Base-by-base conservation (phyloP, 1,140 invertebrate species). In the Platyscapa corneri region DNA sequence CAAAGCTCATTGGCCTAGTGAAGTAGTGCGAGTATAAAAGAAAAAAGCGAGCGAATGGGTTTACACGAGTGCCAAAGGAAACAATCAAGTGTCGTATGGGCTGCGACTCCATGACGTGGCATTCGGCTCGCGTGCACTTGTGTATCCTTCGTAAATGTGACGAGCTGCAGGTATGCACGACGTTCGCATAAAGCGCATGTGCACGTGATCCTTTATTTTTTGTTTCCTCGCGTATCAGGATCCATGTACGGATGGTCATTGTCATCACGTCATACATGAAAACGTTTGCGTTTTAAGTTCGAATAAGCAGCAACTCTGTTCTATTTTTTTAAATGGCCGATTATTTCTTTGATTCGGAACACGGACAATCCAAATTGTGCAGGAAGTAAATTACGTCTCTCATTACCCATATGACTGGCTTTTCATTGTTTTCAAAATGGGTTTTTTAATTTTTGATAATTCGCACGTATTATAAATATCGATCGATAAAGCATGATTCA, bases 11-110 rank as follows among this genome's bases (percentile, higher is more conserved):
- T 74, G 39, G 14, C 34, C 37, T 74, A 74, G 20, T 32, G 37
- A 37, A 70, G 32, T 8, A 70, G 14, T 23, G 3, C 32, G 27
- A 70, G 34, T 37, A 37, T 14, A 20, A 23, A 37, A 46, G 0
- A 75, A 75, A 16, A 75, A 30, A 75, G 72, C 0, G 27, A n/a
- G 42, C 42, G 39, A 75, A 8, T n/a, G 39, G 42, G 23, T 75
- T 75, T 75, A 34, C 72, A 75, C 27, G n/a, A 75, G 39, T 42
- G 39, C 27, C 39, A 46, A n/a, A 27, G 39, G 39, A 49, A 70
- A 70, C 34, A 70, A 23, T 70, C 67, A 70, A 34, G 67, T 70
- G 67, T 70, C 67, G 67, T 37, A 70, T 70, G 32, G 67, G 14
- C 34, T 16, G 34, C 16, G 18, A 46, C 14, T 30, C 18, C 32